Evolutionary conservation across 2,113 vertebrate genomes (phyloP).

Genomic region (Myanophis thanlyinensis): DNA sequence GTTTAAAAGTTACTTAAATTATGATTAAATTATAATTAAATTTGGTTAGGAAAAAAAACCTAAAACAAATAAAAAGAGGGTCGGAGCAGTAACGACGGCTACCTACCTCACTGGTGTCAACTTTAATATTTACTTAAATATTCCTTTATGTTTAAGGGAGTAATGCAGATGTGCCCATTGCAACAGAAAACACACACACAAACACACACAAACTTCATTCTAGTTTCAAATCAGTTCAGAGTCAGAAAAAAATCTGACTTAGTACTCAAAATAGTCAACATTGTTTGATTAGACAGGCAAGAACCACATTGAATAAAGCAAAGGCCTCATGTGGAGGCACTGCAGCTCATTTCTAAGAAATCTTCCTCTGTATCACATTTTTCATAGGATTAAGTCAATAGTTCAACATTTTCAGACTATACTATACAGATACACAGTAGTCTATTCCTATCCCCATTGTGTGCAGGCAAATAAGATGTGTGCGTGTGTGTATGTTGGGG

Average conservation of each 20-base stretch:
- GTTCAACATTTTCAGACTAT: not conserved
- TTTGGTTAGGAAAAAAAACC: no score
- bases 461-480: not conserved
- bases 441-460: constrained; percentile 17
- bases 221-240: not conserved
- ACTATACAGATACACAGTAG: not conserved
- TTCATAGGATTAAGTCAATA: constrained; percentile 24
- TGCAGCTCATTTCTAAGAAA: not conserved
- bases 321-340: not conserved
- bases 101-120: no score
- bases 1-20: no score
- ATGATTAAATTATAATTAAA: no score
- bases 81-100: no score
- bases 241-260: not conserved
- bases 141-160: not conserved
- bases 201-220: not conserved
- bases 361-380: not conserved
- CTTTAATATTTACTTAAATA: no score
- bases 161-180: not conserved
- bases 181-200: not conserved
- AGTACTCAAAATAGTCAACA: not conserved
- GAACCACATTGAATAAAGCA: not conserved
- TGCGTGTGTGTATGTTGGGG: fast-evolving
- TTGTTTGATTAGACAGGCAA: not conserved
- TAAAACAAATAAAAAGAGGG: no score